Evolutionary conservation across 2,113 vertebrate genomes (phyloP).

Genomic region (Suricata suricatta): DNA sequence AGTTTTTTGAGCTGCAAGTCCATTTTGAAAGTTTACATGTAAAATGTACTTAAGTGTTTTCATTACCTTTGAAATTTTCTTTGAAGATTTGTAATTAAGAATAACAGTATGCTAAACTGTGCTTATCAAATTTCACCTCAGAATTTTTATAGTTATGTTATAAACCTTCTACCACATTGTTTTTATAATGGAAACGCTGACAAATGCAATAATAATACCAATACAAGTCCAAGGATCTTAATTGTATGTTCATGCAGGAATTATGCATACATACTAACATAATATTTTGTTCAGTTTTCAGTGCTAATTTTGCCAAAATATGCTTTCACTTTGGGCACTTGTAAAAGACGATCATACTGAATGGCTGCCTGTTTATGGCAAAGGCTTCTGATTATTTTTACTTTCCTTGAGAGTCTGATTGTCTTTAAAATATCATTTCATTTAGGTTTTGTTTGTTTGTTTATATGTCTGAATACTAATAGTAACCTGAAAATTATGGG

Average conservation of each 20-base stretch:
- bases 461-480: slow-evolving; percentile 85
- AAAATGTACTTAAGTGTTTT: slow-evolving; percentile 48
- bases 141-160: slow-evolving; percentile 75
- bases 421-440: slow-evolving; percentile 83
- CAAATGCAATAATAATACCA: slow-evolving; percentile 78
- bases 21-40: neutral
- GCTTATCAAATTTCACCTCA: slow-evolving; percentile 72
- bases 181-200: slow-evolving; percentile 79
- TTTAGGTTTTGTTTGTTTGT: slow-evolving; percentile 78
- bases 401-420: slow-evolving; percentile 79
- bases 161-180: slow-evolving; percentile 66
- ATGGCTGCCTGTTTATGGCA: slow-evolving; percentile 63
- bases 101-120: slow-evolving; percentile 14
- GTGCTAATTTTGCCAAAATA: slow-evolving; percentile 74
- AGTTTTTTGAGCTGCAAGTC: neutral
- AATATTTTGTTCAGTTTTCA: slow-evolving; percentile 78
- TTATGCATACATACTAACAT: slow-evolving; percentile 59
- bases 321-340: slow-evolving; percentile 70
- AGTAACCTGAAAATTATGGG: slow-evolving; percentile 80
- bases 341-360: slow-evolving; percentile 65
- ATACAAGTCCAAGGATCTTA: slow-evolving; percentile 54
- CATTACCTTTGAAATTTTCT: slow-evolving; percentile 39
- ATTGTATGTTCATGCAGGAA: slow-evolving; percentile 67
- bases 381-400: slow-evolving; percentile 83
- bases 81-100: slow-evolving; percentile 53